A percentile compares a stretch with the other conserved stretches of the same genome.
Conservation (phyloP, 2,797 vertebrate genomes). For the Myotis pilosus region DNA sequence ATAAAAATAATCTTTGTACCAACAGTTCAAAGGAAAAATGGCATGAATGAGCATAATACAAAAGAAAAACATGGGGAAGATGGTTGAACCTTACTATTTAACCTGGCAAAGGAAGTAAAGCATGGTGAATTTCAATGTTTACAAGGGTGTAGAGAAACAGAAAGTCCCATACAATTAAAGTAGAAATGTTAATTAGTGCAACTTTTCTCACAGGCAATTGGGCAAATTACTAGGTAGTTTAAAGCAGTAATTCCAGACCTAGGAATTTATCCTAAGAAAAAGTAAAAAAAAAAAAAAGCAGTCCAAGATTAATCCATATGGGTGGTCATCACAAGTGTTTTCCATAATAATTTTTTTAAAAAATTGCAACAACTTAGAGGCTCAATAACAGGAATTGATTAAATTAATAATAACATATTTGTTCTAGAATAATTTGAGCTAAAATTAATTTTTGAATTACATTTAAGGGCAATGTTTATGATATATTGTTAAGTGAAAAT, state of each 20-base stretch:
- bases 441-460: slow-evolving; percentile 1
- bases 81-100: neutral
- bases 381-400: neutral
- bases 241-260: neutral
- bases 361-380: neutral
- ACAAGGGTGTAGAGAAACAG: neutral
- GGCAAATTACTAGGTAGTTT: neutral
- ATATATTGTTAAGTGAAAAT: neutral
- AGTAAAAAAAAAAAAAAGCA: neutral
- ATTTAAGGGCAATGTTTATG: neutral
- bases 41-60: neutral
- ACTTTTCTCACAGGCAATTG: neutral
- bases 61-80: neutral
- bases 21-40: neutral
- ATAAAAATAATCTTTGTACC: neutral
- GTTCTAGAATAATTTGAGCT: neutral
- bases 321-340: neutral
- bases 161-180: neutral
- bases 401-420: neutral
- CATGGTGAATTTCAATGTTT: neutral
- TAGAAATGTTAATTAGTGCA: neutral
- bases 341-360: neutral
- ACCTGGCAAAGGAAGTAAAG: neutral
- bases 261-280: slow-evolving; percentile 1
- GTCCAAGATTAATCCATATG: neutral